Evolutionary conservation across 2,888 invertebrate genomes (phyloP), one percentile per base, ranked within the genome.

Genomic region (Xestia ashworthii): DNA sequence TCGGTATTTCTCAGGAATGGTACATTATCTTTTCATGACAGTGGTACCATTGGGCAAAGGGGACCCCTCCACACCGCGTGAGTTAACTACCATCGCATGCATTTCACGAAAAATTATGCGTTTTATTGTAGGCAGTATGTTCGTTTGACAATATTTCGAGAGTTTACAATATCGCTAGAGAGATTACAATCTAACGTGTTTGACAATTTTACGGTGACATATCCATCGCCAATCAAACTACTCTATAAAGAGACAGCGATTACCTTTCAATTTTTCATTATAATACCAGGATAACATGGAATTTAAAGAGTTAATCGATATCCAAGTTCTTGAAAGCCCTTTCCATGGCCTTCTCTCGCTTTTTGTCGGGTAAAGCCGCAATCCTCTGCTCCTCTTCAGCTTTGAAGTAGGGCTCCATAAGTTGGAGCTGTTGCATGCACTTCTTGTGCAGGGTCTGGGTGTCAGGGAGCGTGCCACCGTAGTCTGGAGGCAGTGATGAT

Each of bases 261-360:
- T 76, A 71, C 65, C 76, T 76, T 79, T 73, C 12, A 41, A 41
- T 50, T 78, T 74, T 78, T 85, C 74, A 83, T 72, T 75, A 85
- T 72, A 80, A 32, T 71, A 86, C 78, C 79, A 77, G 78, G 22
- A 67, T 73, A 62, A 60, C 53, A 69, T 66, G 2, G 22, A 12
- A 16, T 60, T 60, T 41, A 38, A 74, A 53, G 22, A 80, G 38
- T 84, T 95, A 98, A 95, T 98, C 98, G 81, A 98, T 97, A 67
- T 98, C 98, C 55, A 98, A 92, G 89, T 98, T 98, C 88, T 98
- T 98, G 89, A 98, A 98, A 12, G 97, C 97, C 62, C 97, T 97
- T 84, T 98, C 98, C 82, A 98, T 96, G 0, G 98, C 98, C 64
- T 95, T 95, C 12, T 95, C 95, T 11, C 94, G 81, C 71, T 96